Conservation (phyloP, 2,113 vertebrate species). For the Tympanuchus pallidicinctus region DNA sequence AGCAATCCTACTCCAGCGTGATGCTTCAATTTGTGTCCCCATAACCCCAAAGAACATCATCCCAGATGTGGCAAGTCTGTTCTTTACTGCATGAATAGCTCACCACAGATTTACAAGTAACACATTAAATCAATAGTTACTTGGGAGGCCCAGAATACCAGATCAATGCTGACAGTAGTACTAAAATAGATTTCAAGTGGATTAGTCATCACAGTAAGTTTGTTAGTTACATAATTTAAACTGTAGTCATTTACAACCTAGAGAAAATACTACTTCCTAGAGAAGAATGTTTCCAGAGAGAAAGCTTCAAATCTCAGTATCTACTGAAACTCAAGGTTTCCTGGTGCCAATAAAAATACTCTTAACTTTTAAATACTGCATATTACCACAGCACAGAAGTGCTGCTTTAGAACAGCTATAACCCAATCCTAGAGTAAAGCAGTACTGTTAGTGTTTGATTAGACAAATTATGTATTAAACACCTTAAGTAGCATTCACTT, state of each 20-base stretch:
- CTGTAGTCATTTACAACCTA: neutral
- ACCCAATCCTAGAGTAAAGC: neutral
- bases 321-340: neutral
- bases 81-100: neutral
- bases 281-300: neutral
- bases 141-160: neutral
- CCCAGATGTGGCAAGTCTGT: neutral
- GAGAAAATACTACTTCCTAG: neutral
- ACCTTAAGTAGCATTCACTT: neutral
- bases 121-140: neutral
- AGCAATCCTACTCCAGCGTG: fast-evolving
- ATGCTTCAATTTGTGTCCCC: neutral
- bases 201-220: neutral
- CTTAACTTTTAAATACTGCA: neutral
- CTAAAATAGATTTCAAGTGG: neutral
- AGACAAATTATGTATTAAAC: neutral
- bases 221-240: neutral
- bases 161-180: neutral
- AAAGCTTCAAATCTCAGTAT: neutral
- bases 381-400: neutral
- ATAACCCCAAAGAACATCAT: fast-evolving
- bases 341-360: neutral
- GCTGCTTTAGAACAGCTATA: neutral
- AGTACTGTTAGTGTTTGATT: neutral
- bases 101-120: neutral